Base-by-base conservation (phyloP, 2,113 vertebrate species). In the Piliocolobus tephrosceles region DNA sequence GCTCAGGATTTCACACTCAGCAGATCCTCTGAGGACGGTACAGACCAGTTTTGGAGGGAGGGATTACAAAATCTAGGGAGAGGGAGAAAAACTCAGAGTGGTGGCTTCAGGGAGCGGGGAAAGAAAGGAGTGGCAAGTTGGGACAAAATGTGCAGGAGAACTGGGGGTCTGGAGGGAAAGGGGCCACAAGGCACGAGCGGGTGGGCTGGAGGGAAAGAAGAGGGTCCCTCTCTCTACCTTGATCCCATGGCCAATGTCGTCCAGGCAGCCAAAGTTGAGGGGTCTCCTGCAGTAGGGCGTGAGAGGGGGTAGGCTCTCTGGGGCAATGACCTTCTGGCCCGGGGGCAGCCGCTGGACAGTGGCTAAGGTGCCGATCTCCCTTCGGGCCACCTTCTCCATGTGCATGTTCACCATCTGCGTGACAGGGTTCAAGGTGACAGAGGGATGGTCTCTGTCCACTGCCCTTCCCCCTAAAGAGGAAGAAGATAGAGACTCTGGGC, bases 371-470 rank as follows among this genome's bases (percentile, higher is more conserved):
- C 99, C 99, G 0, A 99, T 99, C 98, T 99, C 99, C 94, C 98
- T 98, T 9, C 99, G 99, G 22, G 99, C 97, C 52, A 99, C 99
- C 72, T 99, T 99, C 97, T 99, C 99, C 84, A 98, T 98, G 96
- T 99, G 99, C 96, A 99, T 98, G 40, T 98, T 99, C 57, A 99
- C 99, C 82, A 98, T 98, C 99, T 99, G 98, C 0, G 11, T 0
- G 68, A 85, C 70, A 1, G 79, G 61, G 86, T 94, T 11, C 83
- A 22, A 73, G 45, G n/a, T 25, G 35, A 50, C 38, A 20, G 16
- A 25, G 45, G 4, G 25, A 9, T 23, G 10, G 22, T 55, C 45
- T 66, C 55, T n/a, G 16, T 6, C 6, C 64, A 43, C 38, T 3
- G 0, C 66, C 38, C 43, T 57, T 64, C 12, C 47, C 64, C 45